Base-by-base conservation (phyloP, 2,797 vertebrate genomes). In the Sebastes ruberrimus region DNA sequence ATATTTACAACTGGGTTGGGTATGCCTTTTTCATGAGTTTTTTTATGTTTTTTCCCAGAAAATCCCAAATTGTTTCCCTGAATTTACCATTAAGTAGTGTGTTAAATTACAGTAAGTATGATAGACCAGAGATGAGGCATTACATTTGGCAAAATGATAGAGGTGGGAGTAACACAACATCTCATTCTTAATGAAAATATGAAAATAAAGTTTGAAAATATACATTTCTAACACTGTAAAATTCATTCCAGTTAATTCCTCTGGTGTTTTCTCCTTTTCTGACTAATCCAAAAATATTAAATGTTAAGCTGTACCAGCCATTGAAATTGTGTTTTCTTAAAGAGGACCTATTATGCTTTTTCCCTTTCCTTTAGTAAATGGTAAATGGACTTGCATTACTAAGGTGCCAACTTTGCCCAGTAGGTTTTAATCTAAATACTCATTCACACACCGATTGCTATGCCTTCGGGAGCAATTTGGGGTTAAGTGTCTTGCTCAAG, bases 1-100 rank as follows among this genome's bases (percentile, higher is more conserved):
- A 49, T 18, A 35, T 86, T 88, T 86, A 81, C 63, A 67, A 55
- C 42, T 42, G 30, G 52, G 63, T 30, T n/a, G 27, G 32, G 63
- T 49, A 18, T 38, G 14, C 4, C 33, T 66, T 11, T 28, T 60
- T 71, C 7, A 13, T 22, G 55, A 42, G 53, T 64, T 73, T 35
- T 35, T 53, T 49, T 3, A 11, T 25, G 9, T 18, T 49, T 38
- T 76, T 55, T 14, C 5, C 16, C 8, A 53, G 32, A 67, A 78
- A 76, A 65, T 71, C n/a, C 35, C 20, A 80, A 71, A 60, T 23
- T 18, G 22, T 52, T 76, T 78, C 28, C 38, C 10, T 28, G 22
- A 78, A 78, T 80, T 35, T 52, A 27, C 49, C 18, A 14, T 35
- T 28, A 75, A 56, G 18, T 10, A 16, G 11, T 33, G 27, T 32